Evolutionary conservation across 1,140 invertebrate genomes (phyloP).

Genomic region (Homarus americanus): DNA sequence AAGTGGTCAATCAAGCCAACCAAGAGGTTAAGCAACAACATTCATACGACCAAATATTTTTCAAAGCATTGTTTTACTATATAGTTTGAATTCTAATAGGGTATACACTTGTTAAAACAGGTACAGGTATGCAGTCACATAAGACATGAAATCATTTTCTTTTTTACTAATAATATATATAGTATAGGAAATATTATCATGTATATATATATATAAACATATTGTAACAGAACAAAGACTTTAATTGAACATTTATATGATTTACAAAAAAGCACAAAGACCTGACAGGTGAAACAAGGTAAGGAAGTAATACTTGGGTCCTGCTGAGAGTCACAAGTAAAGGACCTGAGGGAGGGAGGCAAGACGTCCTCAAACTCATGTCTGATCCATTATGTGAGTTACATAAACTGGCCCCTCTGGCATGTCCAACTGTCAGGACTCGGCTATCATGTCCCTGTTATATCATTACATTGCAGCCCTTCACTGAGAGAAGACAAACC

Average conservation of each 20-base stretch:
- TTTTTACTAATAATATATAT: background rate
- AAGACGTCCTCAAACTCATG: too few species aligned
- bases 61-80: background rate
- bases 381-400: too few species aligned
- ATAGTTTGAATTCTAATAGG: background rate
- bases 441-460: background rate
- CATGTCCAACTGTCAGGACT: background rate
- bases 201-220: background rate
- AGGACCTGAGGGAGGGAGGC: too few species aligned
- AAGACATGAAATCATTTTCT: background rate
- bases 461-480: background rate
- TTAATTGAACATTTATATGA: too few species aligned
- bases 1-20: slow-evolving; percentile 37
- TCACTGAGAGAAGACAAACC: too few species aligned
- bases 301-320: too few species aligned
- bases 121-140: background rate
- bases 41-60: slow-evolving; percentile 32
- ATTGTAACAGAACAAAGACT: background rate
- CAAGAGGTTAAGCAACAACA: slow-evolving; percentile 23
- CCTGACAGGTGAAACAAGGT: background rate
- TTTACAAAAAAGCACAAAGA: background rate
- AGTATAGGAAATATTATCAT: too few species aligned
- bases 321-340: too few species aligned
- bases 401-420: too few species aligned
- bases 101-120: background rate